These are phyloP conservation scores for Ptiloglossa arizonensis DNA, from an alignment of 1,140 invertebrate species.

Conservation along the genomic window DNA sequence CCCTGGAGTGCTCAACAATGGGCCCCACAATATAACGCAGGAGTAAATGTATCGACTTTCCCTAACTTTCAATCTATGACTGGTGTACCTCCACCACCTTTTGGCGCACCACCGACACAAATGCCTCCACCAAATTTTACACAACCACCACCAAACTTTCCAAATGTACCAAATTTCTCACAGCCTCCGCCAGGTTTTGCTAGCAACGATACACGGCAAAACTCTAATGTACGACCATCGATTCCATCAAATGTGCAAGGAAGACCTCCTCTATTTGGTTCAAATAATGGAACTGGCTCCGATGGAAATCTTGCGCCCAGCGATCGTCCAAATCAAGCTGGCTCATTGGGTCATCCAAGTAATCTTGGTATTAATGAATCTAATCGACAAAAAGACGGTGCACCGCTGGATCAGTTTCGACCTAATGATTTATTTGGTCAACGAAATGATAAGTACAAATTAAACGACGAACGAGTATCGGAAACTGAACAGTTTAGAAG, in stretches of 20 bases:
- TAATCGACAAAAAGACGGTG: conserved; percentile 8
- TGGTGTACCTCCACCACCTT: conserved; percentile 16
- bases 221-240: conserved; percentile 36
- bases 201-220: conserved; percentile 55
- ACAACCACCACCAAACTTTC: conserved; percentile 69
- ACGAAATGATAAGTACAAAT: conserved; percentile 29
- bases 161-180: conserved; percentile 59
- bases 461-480: conserved; percentile 28
- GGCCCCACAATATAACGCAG: conserved; percentile 74
- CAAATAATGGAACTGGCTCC: conserved; percentile 8
- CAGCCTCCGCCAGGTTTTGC: conserved; percentile 63
- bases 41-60: conserved; percentile 50
- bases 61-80: conserved; percentile 43
- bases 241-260: conserved; percentile 37
- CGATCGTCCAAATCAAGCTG: conserved; percentile 40
- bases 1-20: conserved; percentile 76
- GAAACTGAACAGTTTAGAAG: conserved; percentile 46
- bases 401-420: conserved; percentile 45
- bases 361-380: conserved; percentile 14
- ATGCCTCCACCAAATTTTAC: conserved; percentile 63
- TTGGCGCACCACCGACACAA: conserved; percentile 38
- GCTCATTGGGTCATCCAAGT: neutral
- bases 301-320: conserved; percentile 40
- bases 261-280: conserved; percentile 39
- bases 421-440: conserved; percentile 56